phyloP scores from a whole-genome alignment of 2,888 invertebrate species.

The Crossocerus cetratus region DNA sequence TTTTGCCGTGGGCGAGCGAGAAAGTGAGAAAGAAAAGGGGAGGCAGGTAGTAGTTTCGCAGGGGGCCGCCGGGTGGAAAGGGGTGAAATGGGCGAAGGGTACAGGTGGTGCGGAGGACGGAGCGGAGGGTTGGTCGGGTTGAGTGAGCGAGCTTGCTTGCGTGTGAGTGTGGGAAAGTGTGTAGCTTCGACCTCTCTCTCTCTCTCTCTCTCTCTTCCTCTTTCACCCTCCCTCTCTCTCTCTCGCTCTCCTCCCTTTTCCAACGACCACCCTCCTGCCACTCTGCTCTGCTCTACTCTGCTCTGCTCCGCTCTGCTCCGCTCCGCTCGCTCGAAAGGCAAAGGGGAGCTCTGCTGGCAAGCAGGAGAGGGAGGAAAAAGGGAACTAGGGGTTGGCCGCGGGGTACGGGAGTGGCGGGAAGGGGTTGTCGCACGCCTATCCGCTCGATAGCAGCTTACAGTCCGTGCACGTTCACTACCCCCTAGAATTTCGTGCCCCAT shows the following conservation, averaged over 20 bases:
- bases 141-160: too few species aligned
- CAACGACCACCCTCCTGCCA: constrained; percentile 48
- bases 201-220: too few species aligned
- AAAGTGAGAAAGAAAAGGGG: constrained; percentile 21
- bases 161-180: constrained; percentile 67
- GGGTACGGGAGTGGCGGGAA: constrained; percentile 47
- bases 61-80: constrained; percentile 44
- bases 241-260: constrained; percentile 50
- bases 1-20: constrained; percentile 3
- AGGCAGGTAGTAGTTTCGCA: constrained; percentile 22
- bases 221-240: constrained; percentile 46
- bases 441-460: constrained; percentile 76
- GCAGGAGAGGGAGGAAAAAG: constrained; percentile 57
- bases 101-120: constrained; percentile 43
- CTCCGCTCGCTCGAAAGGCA: constrained; percentile 49
- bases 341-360: constrained; percentile 30
- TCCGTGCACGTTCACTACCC: constrained; percentile 70
- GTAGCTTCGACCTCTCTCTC: constrained; percentile 50
- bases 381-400: constrained; percentile 25
- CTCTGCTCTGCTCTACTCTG: constrained; percentile 10
- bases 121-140: constrained; percentile 33
- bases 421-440: constrained; percentile 72
- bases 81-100: constrained; percentile 57
- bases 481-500: constrained; percentile 55
- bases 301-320: background rate